phyloP scores from a whole-genome alignment of 2,888 invertebrate species.

The Leuctra nigra region DNA sequence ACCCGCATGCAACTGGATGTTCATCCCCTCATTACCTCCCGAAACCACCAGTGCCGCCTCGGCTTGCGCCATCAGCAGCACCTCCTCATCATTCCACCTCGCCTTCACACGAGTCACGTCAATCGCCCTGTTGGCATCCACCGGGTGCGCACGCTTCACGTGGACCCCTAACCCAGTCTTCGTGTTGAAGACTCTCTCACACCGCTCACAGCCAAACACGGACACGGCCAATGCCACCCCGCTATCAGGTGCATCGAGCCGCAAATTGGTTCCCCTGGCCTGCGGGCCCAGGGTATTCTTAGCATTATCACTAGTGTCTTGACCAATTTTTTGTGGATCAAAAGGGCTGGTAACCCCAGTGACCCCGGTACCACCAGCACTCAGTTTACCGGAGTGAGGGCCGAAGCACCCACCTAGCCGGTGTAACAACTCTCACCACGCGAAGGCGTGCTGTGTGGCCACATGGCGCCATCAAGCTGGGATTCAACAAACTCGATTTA shows the following conservation, averaged over 20 bases:
- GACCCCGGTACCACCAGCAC: background rate
- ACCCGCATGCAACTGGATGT: background rate
- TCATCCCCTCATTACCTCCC: background rate
- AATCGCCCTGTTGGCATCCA: background rate
- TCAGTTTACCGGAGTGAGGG: background rate
- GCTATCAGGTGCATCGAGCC: background rate
- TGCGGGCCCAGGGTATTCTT: background rate
- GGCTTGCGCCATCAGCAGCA: background rate
- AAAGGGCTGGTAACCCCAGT: background rate
- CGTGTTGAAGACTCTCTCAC: background rate
- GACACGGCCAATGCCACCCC: background rate
- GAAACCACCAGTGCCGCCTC: background rate
- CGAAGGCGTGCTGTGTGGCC: background rate
- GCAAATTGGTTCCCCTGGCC: background rate
- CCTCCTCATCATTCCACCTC: conserved; percentile 18
- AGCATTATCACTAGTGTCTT: background rate
- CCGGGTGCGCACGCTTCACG: background rate
- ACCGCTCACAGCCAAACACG: background rate
- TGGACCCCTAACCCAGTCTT: conserved; percentile 1
- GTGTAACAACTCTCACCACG: background rate
- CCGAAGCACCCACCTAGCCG: background rate
- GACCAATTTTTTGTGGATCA: background rate
- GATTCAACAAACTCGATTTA: background rate
- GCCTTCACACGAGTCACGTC: background rate
- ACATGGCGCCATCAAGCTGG: background rate